These are phyloP conservation scores for Pangasianodon hypophthalmus DNA, from an alignment of 2,113 vertebrate species.

Conservation along the genomic window DNA sequence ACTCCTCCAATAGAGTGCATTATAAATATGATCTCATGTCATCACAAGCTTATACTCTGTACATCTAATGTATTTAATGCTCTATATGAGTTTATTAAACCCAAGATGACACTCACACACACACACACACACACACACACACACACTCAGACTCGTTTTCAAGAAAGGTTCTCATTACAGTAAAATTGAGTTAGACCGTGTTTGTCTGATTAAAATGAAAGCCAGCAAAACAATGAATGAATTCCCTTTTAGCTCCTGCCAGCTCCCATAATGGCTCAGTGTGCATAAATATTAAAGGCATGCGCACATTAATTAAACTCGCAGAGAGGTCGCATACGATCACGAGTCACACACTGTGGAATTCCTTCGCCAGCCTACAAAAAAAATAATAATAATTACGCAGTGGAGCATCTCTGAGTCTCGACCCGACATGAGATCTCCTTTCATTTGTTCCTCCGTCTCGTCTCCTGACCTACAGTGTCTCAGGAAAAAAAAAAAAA, in stretches of 20 bases:
- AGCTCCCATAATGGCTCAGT: slow-evolving; percentile 37
- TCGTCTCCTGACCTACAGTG: neutral
- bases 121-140: neutral
- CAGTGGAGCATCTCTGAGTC: slow-evolving; percentile 21
- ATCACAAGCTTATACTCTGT: neutral
- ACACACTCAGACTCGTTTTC: slow-evolving; percentile 1
- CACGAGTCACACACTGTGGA: slow-evolving; percentile 15
- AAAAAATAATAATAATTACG: slow-evolving; percentile 35
- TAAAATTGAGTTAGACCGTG: slow-evolving; percentile 26
- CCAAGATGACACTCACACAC: neutral
- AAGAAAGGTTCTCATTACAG: slow-evolving; percentile 24
- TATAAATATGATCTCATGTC: neutral
- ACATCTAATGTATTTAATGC: neutral
- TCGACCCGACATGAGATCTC: slow-evolving; percentile 31
- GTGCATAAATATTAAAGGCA: slow-evolving; percentile 52
- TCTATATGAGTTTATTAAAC: neutral
- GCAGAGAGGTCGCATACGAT: slow-evolving; percentile 8
- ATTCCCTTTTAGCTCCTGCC: slow-evolving; percentile 50
- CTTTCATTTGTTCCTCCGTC: slow-evolving; percentile 32
- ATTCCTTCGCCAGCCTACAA: slow-evolving; percentile 29
- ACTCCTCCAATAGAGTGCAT: neutral
- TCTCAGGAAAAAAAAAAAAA: neutral
- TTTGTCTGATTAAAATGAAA: slow-evolving; percentile 40
- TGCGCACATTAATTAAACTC: slow-evolving; percentile 39
- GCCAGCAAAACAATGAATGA: slow-evolving; percentile 46